Base-by-base conservation (phyloP, 2,113 vertebrate species). In the Sylvia atricapilla region DNA sequence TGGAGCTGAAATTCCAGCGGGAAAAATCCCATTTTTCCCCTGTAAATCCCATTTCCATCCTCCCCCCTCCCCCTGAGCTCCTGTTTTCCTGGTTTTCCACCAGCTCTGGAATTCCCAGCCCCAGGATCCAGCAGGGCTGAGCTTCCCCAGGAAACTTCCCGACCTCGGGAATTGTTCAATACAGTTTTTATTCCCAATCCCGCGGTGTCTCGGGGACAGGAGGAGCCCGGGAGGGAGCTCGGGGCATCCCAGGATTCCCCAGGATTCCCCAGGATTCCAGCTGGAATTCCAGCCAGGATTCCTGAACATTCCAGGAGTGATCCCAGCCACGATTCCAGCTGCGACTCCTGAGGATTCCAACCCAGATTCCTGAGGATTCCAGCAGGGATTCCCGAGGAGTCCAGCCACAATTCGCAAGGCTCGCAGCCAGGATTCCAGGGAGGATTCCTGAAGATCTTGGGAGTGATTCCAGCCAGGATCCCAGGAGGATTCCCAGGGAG, bases 181-280 rank as follows among this genome's bases (percentile, higher is more conserved):
- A 78, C 91, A 94, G 31, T 23, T 9, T 96, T 97, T 93, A 96
- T 94, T 96, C 55, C 20, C 31, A 55, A 56, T 55, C 69, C 80
- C 7, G 0, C 11, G n/a, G n/a, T 11, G 52, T 78, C n/a, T 58
- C 60, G 27, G 50, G 50, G 15, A 15, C 15, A 10, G 37, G 50
- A 41, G 21, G 66, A 37, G 2, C 49, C 10, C 10, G 5, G 22
- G 4, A n/a, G n/a, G n/a, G n/a, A n/a, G n/a, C n/a, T n/a, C n/a
- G n/a, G n/a, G n/a, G n/a, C n/a, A n/a, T n/a, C n/a, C n/a, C n/a
- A n/a, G n/a, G 13, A 23, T 64, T 52, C 59, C 7, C 5, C 2
- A 12, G 33, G 33, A 58, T 58, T 19, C 44, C 21, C 21, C 6
- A 24, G 50, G 27, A 30, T 52, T 17, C 27, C 50, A 49, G 47